phyloP scores from a whole-genome alignment of 2,888 invertebrate genomes.

The Dorcus parallelipipedus region DNA sequence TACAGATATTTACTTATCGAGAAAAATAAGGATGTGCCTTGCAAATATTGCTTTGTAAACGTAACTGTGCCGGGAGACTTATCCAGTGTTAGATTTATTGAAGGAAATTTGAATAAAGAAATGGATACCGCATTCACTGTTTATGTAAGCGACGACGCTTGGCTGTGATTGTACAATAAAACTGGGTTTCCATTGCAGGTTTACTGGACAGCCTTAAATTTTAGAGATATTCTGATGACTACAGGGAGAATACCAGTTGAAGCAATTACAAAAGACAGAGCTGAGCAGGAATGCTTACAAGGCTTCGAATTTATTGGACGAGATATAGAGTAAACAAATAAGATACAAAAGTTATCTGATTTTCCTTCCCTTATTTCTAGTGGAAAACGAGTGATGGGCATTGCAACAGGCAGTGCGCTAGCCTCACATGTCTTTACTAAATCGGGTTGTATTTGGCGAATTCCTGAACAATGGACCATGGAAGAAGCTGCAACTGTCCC shows the following conservation, averaged over 20 bases:
- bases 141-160: too few species aligned
- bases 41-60: slow-evolving; percentile 74
- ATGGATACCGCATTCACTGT: slow-evolving; percentile 21
- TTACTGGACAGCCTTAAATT: slow-evolving; percentile 68
- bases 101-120: slow-evolving; percentile 55
- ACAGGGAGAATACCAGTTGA: slow-evolving; percentile 85
- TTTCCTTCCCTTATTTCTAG: slow-evolving; percentile 35
- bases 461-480: slow-evolving; percentile 70
- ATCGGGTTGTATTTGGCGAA: slow-evolving; percentile 55
- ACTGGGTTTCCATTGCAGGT: slow-evolving; percentile 55
- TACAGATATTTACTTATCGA: slow-evolving; percentile 74
- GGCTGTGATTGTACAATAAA: too few species aligned
- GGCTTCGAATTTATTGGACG: slow-evolving; percentile 59
- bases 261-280: slow-evolving; percentile 63
- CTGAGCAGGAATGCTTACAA: slow-evolving; percentile 52
- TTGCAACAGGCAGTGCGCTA: slow-evolving; percentile 57
- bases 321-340: slow-evolving; percentile 28
- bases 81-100: slow-evolving; percentile 77
- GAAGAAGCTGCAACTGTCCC: slow-evolving; percentile 75
- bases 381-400: slow-evolving; percentile 65
- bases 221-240: slow-evolving; percentile 91
- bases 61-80: slow-evolving; percentile 79
- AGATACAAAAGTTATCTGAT: too few species aligned
- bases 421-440: slow-evolving; percentile 61
- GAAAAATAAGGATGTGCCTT: slow-evolving; percentile 48